Percentiles rank a stretch among this genome's conserved stretches.
phyloP scores from a whole-genome alignment of 2,797 vertebrate genomes.

The Acestrorhynchus altus region DNA sequence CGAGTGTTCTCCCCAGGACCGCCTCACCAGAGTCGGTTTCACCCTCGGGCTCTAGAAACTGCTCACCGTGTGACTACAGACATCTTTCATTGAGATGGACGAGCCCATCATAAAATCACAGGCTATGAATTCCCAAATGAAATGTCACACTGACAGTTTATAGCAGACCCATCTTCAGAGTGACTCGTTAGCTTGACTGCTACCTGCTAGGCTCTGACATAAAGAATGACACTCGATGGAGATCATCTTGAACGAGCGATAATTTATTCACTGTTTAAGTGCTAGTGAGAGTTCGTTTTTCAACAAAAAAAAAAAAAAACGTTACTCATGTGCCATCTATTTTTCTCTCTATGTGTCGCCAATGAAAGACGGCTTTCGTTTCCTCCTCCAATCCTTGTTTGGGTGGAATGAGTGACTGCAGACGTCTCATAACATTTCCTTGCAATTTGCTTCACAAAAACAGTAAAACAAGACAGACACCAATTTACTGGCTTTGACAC shows the following conservation, averaged over 20 bases:
- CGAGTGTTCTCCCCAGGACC: not conserved
- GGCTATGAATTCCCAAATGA: slow-evolving; percentile 51
- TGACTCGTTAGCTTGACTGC: slow-evolving; percentile 54
- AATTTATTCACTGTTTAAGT: slow-evolving; percentile 54
- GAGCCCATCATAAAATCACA: slow-evolving; percentile 47
- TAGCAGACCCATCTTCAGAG: slow-evolving; percentile 15
- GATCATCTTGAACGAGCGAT: slow-evolving; percentile 30
- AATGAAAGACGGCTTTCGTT: not conserved
- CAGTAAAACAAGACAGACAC: not conserved
- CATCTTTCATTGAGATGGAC: slow-evolving; percentile 54
- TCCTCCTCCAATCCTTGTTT: slow-evolving; percentile 14
- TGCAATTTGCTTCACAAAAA: slow-evolving; percentile 28
- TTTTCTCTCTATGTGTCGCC: not conserved
- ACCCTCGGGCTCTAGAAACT: slow-evolving; percentile 1
- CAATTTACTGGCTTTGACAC: not conserved
- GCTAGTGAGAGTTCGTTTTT: slow-evolving; percentile 10
- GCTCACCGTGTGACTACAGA: slow-evolving; percentile 29
- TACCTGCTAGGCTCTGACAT: slow-evolving; percentile 58
- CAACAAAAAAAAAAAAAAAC: too few species aligned
- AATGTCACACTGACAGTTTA: slow-evolving; percentile 55
- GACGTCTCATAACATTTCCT: not conserved
- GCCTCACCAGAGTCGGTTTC: not conserved
- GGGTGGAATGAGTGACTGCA: not conserved
- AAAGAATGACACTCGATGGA: slow-evolving; percentile 54
- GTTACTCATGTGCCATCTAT: not conserved